Evolutionary conservation across 2,888 invertebrate species (phyloP), one percentile per base, ranked within the genome.

Genomic region (Gerosis bhagava): DNA sequence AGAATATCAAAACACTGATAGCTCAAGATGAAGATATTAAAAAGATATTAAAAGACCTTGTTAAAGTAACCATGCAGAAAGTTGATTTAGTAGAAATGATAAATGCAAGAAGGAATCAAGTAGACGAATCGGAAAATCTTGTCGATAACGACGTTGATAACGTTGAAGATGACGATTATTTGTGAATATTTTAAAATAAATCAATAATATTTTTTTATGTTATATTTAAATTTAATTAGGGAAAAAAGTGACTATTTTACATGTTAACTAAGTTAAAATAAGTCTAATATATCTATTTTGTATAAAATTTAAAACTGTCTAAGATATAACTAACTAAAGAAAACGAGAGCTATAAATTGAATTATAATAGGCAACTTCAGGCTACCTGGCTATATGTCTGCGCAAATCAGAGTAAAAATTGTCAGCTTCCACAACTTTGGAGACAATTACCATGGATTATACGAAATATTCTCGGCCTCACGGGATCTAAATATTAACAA

Each of bases 1-100:
- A 83, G 2, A 71, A 70, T 31, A 83, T 88, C 3, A 83, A 82
- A 48, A 68, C 60, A 3, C 42, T 88, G 4, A 80, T 88, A 17
- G 69, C 83, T 0, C 68, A 82, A 16, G 87, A 88, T 47, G 67
- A 70, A 2, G 87, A 88, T 48, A 83, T 88, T n/a, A 76, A 78
- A 53, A 83, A 78, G 63, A 86, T 88, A 25, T 60, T 88, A 35
- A 84, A 77, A 49, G 84, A 87, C 25, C 58, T 88, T 1, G 87
- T 88, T 16, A 76, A 75, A 49, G 86, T 88, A 0, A 84, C 87
- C 1, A 86, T 87, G 80, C 73, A 83, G 66, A 88, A 88, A 54
- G 83, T 80, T 3, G 77, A 83, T 59, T 49, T 87, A 40, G 54
- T 77, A 49, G 75, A 81, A 7, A 60, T 73, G 62, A 50, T 79